phyloP scores from a whole-genome alignment of 2,888 invertebrate genomes.

The Heteromyza rotundicornis region DNA sequence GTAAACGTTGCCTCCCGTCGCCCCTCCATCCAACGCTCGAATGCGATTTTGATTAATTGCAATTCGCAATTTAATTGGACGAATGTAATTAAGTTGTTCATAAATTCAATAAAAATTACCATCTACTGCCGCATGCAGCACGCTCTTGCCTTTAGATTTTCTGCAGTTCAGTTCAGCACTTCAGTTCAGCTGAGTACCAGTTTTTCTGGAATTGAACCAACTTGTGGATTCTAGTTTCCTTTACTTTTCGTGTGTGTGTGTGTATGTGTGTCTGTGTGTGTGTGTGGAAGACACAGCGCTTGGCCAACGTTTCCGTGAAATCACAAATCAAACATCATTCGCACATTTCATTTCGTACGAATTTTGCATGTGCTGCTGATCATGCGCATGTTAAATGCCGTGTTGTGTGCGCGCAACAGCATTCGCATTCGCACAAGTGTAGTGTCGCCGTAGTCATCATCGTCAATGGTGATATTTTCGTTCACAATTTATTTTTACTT shows the following conservation, averaged over 20 bases:
- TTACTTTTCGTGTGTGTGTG: no score
- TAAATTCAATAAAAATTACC: constrained; percentile 20
- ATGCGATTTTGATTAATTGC: constrained; percentile 58
- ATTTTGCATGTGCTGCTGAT: not conserved
- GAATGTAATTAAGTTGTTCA: constrained; percentile 58
- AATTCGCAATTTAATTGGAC: constrained; percentile 57
- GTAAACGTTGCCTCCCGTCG: not conserved
- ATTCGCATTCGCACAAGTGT: constrained; percentile 21
- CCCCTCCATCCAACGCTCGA: no score
- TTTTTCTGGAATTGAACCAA: no score
- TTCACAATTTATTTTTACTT: no score
- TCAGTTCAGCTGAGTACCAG: no score
- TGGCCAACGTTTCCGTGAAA: constrained; percentile 47
- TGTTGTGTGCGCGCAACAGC: constrained; percentile 22
- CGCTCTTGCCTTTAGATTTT: no score
- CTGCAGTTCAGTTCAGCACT: not conserved
- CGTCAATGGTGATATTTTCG: not conserved
- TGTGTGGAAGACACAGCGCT: no score
- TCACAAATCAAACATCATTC: constrained; percentile 59
- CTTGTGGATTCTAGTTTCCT: no score
- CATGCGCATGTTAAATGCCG: constrained; percentile 12
- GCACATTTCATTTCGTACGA: constrained; percentile 31
- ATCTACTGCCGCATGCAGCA: constrained; percentile 1
- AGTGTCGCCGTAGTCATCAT: not conserved
- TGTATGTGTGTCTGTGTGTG: no score